Evolutionary conservation across 1,140 invertebrate species (phyloP), one percentile per base, ranked within the genome.

Genomic region (Trinorchestia longiramus): DNA sequence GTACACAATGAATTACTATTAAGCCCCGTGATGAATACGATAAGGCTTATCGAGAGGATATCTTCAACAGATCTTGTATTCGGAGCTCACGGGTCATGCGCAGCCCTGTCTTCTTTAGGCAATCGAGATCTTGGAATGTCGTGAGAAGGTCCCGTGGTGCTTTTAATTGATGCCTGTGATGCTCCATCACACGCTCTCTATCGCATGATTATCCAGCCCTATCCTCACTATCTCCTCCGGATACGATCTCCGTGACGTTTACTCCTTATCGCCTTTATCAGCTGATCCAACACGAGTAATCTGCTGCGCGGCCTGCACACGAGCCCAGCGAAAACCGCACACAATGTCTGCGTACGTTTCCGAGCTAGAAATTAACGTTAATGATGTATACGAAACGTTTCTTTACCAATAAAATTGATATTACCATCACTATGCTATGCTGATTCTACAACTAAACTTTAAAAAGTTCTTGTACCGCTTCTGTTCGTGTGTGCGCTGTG

Each of bases 1-100:
- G 92, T 47, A 45, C 92, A 94, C 92, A 94, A 94, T 94, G 92
- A 94, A 94, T 94, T 94, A 94, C 92, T 45, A 94, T 94, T 94
- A 94, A 90, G 6, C 90, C 44, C 19, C 40, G 92, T 94, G 92
- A 94, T 94, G 43, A n/a, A 94, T 43, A 94, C 92, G 92, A 94
- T 94, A 94, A 40, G 44, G 43, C 43, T 40, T 94, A 94, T 94
- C 92, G 92, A 40, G 43, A 44, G 92, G 92, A 94, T 94, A 94
- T 94, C 92, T 94, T 94, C 15, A 42, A 94, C 6, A 94, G 92
- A 94, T 94, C 92, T 11, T 94, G 23, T 44, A 40, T 47, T 45
- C 92, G 36, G 36, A n/a, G 40, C 17, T 11, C 44, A 19, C 88
- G 47, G 44, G 92, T 94, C 92, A 47, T 94, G 90, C 92, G 43